phyloP scores from a whole-genome alignment of 2,888 invertebrate species.

The Drosophila bunnanda region DNA sequence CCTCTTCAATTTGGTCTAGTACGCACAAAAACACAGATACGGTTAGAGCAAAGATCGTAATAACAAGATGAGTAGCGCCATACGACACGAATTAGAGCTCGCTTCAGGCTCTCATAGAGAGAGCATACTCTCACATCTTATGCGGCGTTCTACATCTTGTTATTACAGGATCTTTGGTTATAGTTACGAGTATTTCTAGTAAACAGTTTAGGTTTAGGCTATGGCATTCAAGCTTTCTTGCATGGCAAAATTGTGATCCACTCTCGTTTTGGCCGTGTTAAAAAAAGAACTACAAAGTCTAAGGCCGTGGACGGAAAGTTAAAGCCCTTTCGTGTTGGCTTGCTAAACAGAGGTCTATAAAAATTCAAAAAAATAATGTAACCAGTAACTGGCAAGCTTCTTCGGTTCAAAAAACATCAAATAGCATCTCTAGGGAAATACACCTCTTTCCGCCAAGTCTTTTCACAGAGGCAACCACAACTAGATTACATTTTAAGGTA shows the following conservation, averaged over 20 bases:
- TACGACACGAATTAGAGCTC: too few species aligned
- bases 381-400: conserved; percentile 29
- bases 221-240: conserved; percentile 10
- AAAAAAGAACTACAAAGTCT: conserved; percentile 5
- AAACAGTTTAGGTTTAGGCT: conserved; percentile 10
- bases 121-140: too few species aligned
- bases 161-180: neutral
- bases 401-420: conserved; percentile 9
- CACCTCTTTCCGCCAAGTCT: conserved; percentile 20
- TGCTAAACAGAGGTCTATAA: conserved; percentile 14
- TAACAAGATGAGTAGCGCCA: neutral
- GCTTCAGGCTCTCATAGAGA: too few species aligned
- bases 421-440: conserved; percentile 32
- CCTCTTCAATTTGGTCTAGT: conserved; percentile 10
- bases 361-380: neutral
- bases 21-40: conserved; percentile 37
- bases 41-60: neutral
- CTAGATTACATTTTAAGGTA: conserved; percentile 17
- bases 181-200: conserved; percentile 11
- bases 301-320: conserved; percentile 66
- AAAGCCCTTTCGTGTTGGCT: conserved; percentile 52
- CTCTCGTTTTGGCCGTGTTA: neutral
- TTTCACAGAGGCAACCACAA: conserved; percentile 8
- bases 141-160: too few species aligned
- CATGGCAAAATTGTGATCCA: conserved; percentile 23